Evolutionary conservation across 2,888 invertebrate species (phyloP), one percentile per base, ranked within the genome.

Genomic region (Branchipolynoe longqiensis): DNA sequence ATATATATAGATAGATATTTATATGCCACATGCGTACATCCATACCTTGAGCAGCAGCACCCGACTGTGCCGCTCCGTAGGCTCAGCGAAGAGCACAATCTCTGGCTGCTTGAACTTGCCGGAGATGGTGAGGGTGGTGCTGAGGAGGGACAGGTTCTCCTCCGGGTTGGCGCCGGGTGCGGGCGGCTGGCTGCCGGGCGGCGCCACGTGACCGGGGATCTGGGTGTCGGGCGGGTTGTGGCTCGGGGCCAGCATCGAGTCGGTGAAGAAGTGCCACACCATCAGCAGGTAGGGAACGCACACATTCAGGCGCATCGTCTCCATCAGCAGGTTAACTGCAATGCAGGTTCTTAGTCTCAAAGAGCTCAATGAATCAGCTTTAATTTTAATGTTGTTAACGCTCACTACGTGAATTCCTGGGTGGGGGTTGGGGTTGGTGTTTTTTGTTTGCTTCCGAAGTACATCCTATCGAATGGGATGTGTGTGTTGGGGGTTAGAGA

Each of bases 91-190:
- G 89, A 97, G 95, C 94, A 97, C 95, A 81, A 97, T 94, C 93
- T 97, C 97, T 0, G 97, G 97, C 91, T 96, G 96, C 41, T 96
- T 95, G 89, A 97, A 95, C 90, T 96, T 95, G 36, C 96, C 94
- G 0, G 96, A 96, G 88, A 97, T 94, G 0, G 96, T 96, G 28
- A 84, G 59, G n/a, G 84, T 84, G 73, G 36, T 84, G 22, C 56
- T 59, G 54, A 36, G 48, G n/a, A 41, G 28, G 54, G 59, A 83
- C 81, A 2, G 85, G 59, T 38, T 81, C 74, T 33, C 86, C 87
- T 40, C 95, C 87, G 31, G 86, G 88, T 14, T 87, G 83, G 48
- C 86, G 86, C 82, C 85, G 0, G 64, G 36, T 31, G 59, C 33
- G 1, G 41, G 14, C 2, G 22, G 78, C 18, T 25, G 25, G 12